Base-by-base conservation (phyloP, 2,797 vertebrate species). In the Geotrypetes seraphini region DNA sequence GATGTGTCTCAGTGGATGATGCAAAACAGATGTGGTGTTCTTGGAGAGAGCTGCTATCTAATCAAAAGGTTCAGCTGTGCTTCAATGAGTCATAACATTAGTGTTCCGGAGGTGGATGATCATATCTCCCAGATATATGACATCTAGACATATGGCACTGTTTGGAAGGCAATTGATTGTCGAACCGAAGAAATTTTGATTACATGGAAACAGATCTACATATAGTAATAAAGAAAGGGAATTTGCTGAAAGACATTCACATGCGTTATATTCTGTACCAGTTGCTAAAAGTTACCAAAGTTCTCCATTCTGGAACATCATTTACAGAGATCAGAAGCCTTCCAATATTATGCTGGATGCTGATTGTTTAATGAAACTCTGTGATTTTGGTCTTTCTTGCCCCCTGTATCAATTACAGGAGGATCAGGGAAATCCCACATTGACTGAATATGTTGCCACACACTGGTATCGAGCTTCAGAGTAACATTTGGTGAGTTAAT, bases 391-490 rank as follows among this genome's bases (percentile, higher is more conserved):
- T 20, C 66, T 99, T 54, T 91, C 96, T 1, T 84, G 91, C 7
- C 87, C 91, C 2, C 78, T 97, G 16, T 70, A 72, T 12, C 81
- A 85, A 64, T 73, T 71, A 39, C 67, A 85, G 1, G 79, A 88
- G 59, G 86, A 87, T 24, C 70, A 78, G 4, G 69, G 70, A 30
- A 81, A 76, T 64, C 87, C 86, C 0, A 70, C 70, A 0, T 68
- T 99, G 31, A 99, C 91, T 0, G 89, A 97, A 13, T 97, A 98
- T 0, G 91, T 99, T 53, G 95, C 94, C 2, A 99, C 95, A 0
- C 84, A 92, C 28, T 99, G 96, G 95, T 99, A 97, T 66, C 71
- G 96, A 8, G 92, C 95, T n/a, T 96, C 93, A 0, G 95, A 99
- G n/a, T n/a, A n/a, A n/a, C n/a, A n/a, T n/a, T n/a, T n/a, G n/a